phyloP scores from a whole-genome alignment of 2,888 invertebrate species.

The Neocrepidodera transversa region DNA sequence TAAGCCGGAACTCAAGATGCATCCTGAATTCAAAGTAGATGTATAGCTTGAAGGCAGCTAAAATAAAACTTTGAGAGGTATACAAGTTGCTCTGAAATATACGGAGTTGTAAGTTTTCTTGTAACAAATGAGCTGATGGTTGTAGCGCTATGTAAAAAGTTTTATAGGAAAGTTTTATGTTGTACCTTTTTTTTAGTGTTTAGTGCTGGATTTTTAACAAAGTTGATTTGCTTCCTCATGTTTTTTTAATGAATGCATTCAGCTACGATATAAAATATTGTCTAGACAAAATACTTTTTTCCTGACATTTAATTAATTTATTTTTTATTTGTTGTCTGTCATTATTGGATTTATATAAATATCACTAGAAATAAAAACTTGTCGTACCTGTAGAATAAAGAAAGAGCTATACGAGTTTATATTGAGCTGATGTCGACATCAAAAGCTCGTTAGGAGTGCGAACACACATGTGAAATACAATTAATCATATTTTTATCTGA shows the following conservation, averaged over 20 bases:
- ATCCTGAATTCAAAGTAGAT: slow-evolving; percentile 21
- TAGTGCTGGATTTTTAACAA: neutral
- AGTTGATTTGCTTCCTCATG: neutral
- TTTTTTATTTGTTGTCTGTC: too few species aligned
- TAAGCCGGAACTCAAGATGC: slow-evolving; percentile 15
- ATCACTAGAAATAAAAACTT: neutral
- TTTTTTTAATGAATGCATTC: neutral
- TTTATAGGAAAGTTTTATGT: neutral
- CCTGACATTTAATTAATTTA: too few species aligned
- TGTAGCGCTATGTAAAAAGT: slow-evolving; percentile 3
- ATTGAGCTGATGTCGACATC: slow-evolving; percentile 21
- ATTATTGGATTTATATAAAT: too few species aligned
- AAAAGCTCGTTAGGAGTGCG: slow-evolving; percentile 30
- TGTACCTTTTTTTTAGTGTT: neutral
- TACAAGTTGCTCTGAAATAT: slow-evolving; percentile 20
- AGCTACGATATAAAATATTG: neutral
- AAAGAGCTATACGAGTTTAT: slow-evolving; percentile 6
- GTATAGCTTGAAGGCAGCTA: slow-evolving; percentile 11
- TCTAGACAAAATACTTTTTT: too few species aligned
- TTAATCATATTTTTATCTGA: slow-evolving; percentile 35
- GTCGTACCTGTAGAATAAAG: slow-evolving; percentile 16
- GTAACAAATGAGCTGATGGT: slow-evolving; percentile 17
- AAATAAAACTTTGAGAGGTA: slow-evolving; percentile 24
- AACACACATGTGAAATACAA: slow-evolving; percentile 31
- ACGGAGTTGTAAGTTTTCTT: slow-evolving; percentile 15